Conservation (phyloP, 2,113 vertebrate genomes). For the Phalacrocorax brasilianus region DNA sequence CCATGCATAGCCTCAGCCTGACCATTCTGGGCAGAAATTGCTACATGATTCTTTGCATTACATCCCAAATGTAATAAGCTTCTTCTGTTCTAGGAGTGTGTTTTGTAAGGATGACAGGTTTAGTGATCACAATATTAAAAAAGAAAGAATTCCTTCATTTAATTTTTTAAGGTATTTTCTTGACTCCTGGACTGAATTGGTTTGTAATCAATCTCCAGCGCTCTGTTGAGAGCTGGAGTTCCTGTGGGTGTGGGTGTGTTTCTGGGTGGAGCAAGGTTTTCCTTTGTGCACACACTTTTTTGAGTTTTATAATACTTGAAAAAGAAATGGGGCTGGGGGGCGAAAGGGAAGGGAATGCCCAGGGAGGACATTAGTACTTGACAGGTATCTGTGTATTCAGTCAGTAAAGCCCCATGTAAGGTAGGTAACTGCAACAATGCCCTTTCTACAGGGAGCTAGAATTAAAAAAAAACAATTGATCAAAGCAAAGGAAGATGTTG, state of each 20-base stretch:
- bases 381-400: neutral
- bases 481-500: neutral
- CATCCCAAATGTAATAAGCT: neutral
- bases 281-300: neutral
- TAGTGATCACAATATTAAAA: neutral
- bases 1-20: neutral
- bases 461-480: neutral
- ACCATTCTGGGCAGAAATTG: neutral
- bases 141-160: too few relatives aligned
- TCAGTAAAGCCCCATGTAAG: neutral
- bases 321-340: neutral
- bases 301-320: neutral
- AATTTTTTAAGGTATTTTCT: neutral
- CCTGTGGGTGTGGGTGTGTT: neutral
- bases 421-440: neutral
- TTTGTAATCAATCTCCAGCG: neutral
- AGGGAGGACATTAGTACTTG: neutral
- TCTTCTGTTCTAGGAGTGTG: neutral
- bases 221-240: neutral
- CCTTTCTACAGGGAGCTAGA: neutral
- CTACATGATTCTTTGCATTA: neutral
- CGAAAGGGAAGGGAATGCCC: neutral
- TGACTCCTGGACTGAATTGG: neutral
- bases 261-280: neutral
- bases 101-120: neutral